These are phyloP conservation scores for Resseliella maxima DNA, from an alignment of 2,888 invertebrate genomes.

Conservation along the genomic window DNA sequence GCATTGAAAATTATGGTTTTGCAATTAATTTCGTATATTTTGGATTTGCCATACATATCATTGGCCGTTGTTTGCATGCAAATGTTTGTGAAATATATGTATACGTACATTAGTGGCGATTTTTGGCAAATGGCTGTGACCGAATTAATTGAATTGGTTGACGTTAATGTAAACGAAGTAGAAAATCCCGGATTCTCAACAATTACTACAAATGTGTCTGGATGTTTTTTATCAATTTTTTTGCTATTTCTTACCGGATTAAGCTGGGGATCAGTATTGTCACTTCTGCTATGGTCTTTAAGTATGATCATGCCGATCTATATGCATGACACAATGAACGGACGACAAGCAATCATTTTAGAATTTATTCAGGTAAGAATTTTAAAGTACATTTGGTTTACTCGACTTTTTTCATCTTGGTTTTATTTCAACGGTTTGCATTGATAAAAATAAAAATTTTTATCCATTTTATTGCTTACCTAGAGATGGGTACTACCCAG, in stretches of 20 bases:
- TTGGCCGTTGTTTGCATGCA: background rate
- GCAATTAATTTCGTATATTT: background rate
- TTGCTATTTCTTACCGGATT: conserved; percentile 16
- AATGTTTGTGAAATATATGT: conserved; percentile 19
- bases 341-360: background rate
- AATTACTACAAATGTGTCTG: background rate
- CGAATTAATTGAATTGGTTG: background rate
- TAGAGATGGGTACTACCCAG: too few species aligned
- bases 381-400: background rate
- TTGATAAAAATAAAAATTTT: too few species aligned
- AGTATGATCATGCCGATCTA: background rate
- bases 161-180: background rate
- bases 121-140: background rate
- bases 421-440: too few species aligned
- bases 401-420: too few species aligned
- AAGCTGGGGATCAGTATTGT: background rate
- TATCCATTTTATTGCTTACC: too few species aligned
- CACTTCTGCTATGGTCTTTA: conserved; percentile 17
- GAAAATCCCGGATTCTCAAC: background rate
- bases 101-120: background rate
- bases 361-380: conserved; percentile 24
- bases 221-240: conserved; percentile 5
- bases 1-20: background rate
- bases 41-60: conserved; percentile 22
- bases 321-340: background rate